Base-by-base conservation (phyloP, 1,140 invertebrate species). In the Ruditapes philippinarum region DNA sequence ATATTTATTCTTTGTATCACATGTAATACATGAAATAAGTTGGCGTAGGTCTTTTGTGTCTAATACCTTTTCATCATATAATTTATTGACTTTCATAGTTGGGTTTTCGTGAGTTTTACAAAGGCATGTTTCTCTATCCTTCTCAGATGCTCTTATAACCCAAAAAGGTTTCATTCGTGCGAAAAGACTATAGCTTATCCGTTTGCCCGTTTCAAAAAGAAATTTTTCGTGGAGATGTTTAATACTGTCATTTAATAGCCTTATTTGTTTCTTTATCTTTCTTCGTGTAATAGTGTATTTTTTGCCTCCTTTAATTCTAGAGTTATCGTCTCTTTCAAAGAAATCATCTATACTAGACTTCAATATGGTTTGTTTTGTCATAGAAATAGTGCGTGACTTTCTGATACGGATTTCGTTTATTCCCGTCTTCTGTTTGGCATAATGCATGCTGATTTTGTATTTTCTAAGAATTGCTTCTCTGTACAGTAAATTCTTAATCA, bases 41-140 rank as follows among this genome's bases (percentile, higher is more conserved):
- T 40, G 5, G n/a, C 36, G 33, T 12, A 85, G 1, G 45, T 85
- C 33, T 4, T 17, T 25, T 22, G 2, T 70, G 17, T 22, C 12
- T 4, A 85, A 28, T 0, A 85, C 62, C 0, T 74, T 36, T 14
- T 5, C 22, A 19, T 51, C 14, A 11, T 40, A 33, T 17, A 45
- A 36, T 76, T 81, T 89, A 19, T 91, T 51, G 19, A 74, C 14
- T 60, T 81, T 91, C 17, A 89, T 54, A 49, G 76, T 49, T 14
- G 84, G 36, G 36, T 89, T 91, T 25, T 89, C 78, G 65, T 89
- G 89, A 65, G 51, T 81, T 57, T 84, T 89, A 42, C 89, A 91
- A 33, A 73, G 57, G 40, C 89, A 91, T 3, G 86, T 91, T 81
- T 91, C 54, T 68, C 89, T 76, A 49, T 92, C 86, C 45, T 73